phyloP scores from a whole-genome alignment of 2,797 vertebrate genomes.

The Labeo calbasu region DNA sequence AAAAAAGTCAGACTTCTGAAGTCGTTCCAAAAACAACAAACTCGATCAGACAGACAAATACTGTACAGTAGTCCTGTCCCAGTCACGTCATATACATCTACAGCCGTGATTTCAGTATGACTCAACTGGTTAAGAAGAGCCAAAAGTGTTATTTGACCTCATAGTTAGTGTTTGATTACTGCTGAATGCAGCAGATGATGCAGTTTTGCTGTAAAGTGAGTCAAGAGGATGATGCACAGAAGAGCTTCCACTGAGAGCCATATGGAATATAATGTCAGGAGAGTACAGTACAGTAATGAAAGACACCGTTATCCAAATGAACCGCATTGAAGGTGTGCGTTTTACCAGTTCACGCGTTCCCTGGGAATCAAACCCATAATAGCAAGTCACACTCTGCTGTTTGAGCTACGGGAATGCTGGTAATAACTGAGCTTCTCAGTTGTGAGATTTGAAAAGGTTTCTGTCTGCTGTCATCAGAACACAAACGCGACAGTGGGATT shows the following conservation, averaged over 20 bases:
- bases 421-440: not conserved
- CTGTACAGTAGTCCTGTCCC: not conserved
- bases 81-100: not conserved
- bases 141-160: not conserved
- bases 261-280: not conserved
- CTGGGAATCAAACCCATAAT: not conserved
- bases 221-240: not conserved
- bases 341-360: not conserved
- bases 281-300: not conserved
- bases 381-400: not conserved
- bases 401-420: not conserved
- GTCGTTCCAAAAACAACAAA: too few relatives aligned
- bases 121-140: not conserved
- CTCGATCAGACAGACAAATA: not conserved
- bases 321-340: not conserved
- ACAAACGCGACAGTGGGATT: slow-evolving; percentile 50
- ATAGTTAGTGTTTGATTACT: not conserved
- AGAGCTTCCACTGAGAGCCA: not conserved
- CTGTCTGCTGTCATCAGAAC: not conserved
- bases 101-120: not conserved
- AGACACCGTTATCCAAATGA: not conserved
- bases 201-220: not conserved
- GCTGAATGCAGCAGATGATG: not conserved
- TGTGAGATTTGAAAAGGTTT: not conserved
- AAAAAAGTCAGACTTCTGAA: too few relatives aligned